These are phyloP conservation scores for Alosa sapidissima DNA, from an alignment of 2,797 vertebrate species.

Conservation along the genomic window DNA sequence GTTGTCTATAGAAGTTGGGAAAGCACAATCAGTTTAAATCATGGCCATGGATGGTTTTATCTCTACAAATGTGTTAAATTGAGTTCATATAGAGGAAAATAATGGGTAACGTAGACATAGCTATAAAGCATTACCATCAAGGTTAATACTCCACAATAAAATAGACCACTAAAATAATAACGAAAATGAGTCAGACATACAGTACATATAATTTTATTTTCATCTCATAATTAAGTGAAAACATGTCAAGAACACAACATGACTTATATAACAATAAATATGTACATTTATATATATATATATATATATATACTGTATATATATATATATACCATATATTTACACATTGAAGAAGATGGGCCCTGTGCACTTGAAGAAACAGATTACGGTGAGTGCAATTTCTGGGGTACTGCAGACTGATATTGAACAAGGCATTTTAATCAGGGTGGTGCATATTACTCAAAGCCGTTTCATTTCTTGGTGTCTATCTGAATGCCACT, in stretches of 20 bases:
- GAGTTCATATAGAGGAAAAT: background rate
- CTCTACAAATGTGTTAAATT: background rate
- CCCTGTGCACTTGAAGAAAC: slow-evolving; percentile 50
- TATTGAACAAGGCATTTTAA: slow-evolving; percentile 30
- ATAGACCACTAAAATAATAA: background rate
- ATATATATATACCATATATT: slow-evolving; percentile 50
- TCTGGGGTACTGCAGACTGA: slow-evolving; percentile 41
- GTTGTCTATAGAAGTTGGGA: background rate
- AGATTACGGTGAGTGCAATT: slow-evolving; percentile 59
- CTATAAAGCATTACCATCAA: background rate
- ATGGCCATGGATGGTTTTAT: background rate
- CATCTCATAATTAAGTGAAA: slow-evolving; percentile 30
- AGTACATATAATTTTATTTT: slow-evolving; percentile 29
- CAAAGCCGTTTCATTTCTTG: slow-evolving; percentile 39
- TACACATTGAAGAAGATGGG: slow-evolving; percentile 1
- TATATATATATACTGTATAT: slow-evolving; percentile 45
- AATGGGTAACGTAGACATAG: background rate
- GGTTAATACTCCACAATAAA: background rate
- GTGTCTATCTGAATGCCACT: slow-evolving; percentile 29
- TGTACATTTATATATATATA: slow-evolving; percentile 44
- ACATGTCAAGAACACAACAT: slow-evolving; percentile 25
- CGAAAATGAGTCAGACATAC: slow-evolving; percentile 13
- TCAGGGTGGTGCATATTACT: slow-evolving; percentile 31
- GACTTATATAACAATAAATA: slow-evolving; percentile 71
- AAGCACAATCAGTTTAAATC: background rate